These are phyloP conservation scores for Tetheella fluctuosa DNA, from an alignment of 2,888 invertebrate species.

Conservation along the genomic window DNA sequence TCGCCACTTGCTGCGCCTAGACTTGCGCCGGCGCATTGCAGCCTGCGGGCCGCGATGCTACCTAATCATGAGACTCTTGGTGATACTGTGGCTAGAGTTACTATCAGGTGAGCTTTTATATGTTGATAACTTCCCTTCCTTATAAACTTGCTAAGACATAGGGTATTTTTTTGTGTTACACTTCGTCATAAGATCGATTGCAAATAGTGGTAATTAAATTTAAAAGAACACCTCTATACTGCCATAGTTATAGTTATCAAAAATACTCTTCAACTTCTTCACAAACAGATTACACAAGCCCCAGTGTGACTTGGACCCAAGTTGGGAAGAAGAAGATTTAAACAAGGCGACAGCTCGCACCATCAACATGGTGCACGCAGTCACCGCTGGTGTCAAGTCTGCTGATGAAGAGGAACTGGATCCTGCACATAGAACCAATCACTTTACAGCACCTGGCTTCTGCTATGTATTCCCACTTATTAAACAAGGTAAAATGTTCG, in stretches of 20 bases:
- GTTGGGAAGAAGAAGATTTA: conserved; percentile 90
- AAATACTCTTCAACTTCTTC: no score
- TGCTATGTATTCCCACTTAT: conserved; percentile 93
- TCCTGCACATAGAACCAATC: conserved; percentile 28
- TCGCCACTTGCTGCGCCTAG: conserved; percentile 91
- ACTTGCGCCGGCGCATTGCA: conserved; percentile 84
- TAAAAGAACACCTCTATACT: no score
- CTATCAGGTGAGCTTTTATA: conserved; percentile 80
- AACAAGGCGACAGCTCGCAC: conserved; percentile 86
- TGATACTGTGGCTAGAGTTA: conserved; percentile 87
- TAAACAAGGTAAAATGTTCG: conserved; percentile 75
- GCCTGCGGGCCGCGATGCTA: conserved; percentile 79
- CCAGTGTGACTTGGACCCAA: conserved; percentile 89
- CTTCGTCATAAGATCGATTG: no score
- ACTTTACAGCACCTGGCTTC: conserved; percentile 90
- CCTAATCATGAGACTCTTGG: conserved; percentile 75
- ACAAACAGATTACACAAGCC: conserved; percentile 87
- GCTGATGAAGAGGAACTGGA: background rate
- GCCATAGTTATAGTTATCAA: no score
- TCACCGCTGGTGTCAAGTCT: conserved; percentile 56
- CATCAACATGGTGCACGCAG: conserved; percentile 83
- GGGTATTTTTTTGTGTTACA: no score
- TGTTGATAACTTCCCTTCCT: no score
- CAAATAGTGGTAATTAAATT: no score
- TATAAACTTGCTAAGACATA: background rate